Percentiles rank a stretch among this genome's conserved stretches.
Evolutionary conservation across 1,140 invertebrate species (phyloP).

Genomic region (Drosophila navojoa): DNA sequence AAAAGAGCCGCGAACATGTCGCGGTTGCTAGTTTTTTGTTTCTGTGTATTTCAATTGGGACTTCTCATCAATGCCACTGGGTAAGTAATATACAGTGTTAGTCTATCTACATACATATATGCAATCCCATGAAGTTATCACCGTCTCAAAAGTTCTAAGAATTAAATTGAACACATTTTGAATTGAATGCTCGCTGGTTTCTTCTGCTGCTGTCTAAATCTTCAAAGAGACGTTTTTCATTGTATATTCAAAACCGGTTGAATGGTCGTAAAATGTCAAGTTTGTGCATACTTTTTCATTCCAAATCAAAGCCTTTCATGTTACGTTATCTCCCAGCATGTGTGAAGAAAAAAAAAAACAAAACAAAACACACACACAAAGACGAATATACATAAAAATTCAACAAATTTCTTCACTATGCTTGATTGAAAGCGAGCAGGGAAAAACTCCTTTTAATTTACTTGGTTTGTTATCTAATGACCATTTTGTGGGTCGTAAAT

Average conservation of each 20-base stretch:
- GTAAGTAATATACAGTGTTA: slow-evolving; percentile 37
- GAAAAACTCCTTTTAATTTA: slow-evolving; percentile 4
- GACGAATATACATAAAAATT: neutral
- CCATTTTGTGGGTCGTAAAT: too few relatives aligned
- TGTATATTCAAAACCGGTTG: slow-evolving; percentile 40
- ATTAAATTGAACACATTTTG: neutral
- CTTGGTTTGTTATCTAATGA: neutral
- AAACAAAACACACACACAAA: neutral
- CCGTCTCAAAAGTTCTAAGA: too few relatives aligned
- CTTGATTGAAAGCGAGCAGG: slow-evolving; percentile 4
- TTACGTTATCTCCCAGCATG: slow-evolving; percentile 12
- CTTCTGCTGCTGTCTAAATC: neutral
- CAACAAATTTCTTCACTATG: neutral
- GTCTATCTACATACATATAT: neutral
- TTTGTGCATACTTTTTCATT: slow-evolving; percentile 22
- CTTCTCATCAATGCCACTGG: slow-evolving; percentile 55
- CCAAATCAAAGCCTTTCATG: neutral
- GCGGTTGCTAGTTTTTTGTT: slow-evolving; percentile 35
- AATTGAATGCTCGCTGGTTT: neutral
- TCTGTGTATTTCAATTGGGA: slow-evolving; percentile 51
- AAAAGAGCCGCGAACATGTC: slow-evolving; percentile 40
- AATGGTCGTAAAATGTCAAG: slow-evolving; percentile 10
- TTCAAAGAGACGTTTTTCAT: neutral
- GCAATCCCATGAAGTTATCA: neutral
- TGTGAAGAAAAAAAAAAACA: neutral